Percentiles rank a stretch among this genome's conserved stretches.
Evolutionary conservation across 2,888 invertebrate genomes (phyloP).

Genomic region (Cheilosia grossa): DNA sequence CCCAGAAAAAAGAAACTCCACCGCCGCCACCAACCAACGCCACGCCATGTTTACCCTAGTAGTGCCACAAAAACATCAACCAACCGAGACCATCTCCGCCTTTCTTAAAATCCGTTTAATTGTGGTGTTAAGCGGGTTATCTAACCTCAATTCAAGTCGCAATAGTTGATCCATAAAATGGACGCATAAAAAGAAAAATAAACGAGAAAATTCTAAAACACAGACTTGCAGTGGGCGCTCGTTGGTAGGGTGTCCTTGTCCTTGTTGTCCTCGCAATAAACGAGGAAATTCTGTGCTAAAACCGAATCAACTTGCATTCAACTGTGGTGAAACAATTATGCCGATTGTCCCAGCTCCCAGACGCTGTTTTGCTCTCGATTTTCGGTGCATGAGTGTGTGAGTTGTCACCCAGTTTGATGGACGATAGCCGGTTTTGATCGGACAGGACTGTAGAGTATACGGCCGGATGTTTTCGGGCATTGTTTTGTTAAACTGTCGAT

Average conservation of each 20-base stretch:
- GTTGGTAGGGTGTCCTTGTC: conserved; percentile 9
- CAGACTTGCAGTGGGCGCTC: background rate
- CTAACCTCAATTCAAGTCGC: conserved; percentile 54
- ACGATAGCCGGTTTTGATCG: conserved; percentile 42
- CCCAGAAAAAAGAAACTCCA: conserved; percentile 4
- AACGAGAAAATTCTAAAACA: conserved; percentile 8
- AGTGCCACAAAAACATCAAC: conserved; percentile 23
- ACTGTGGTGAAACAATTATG: conserved; percentile 63
- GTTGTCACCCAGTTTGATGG: conserved; percentile 35
- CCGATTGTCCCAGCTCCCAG: conserved; percentile 46
- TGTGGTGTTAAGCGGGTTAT: conserved; percentile 59
- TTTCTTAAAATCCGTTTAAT: conserved; percentile 50
- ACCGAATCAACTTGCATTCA: conserved; percentile 63
- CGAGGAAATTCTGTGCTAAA: conserved; percentile 33
- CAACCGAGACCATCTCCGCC: conserved; percentile 24
- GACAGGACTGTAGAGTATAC: background rate
- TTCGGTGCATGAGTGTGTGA: conserved; percentile 6
- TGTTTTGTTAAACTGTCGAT: conserved; percentile 43
- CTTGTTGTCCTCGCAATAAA: background rate
- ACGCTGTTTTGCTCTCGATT: conserved; percentile 21
- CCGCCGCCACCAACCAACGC: background rate
- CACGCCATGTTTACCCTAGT: conserved; percentile 30
- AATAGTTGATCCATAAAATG: conserved; percentile 40
- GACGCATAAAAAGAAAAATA: background rate
- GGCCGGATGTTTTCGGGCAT: conserved; percentile 15